Conservation (phyloP, 2,113 vertebrate species). For the Fulica atra region DNA sequence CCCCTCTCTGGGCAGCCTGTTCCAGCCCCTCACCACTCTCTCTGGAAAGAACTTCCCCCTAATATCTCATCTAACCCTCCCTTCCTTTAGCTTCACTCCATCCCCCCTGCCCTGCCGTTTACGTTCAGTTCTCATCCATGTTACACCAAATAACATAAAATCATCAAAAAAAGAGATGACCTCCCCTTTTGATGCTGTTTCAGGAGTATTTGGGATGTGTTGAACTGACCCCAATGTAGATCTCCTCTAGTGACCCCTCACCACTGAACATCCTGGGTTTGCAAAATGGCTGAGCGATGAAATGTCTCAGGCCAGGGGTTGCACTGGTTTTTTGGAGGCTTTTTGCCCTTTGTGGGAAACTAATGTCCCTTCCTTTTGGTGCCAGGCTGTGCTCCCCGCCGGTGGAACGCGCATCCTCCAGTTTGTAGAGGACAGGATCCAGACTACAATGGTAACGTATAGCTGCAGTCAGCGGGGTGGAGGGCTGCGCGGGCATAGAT, state of each 20-base stretch:
- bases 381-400: conserved; percentile 60
- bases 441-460: conserved; percentile 82
- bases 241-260: neutral
- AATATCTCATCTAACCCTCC: too few relatives aligned
- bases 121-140: neutral
- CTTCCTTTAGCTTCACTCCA: too few relatives aligned
- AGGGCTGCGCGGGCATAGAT: neutral
- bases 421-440: conserved; percentile 80
- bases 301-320: neutral
- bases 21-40: too few relatives aligned
- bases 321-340: neutral
- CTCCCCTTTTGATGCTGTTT: neutral
- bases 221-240: neutral
- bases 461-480: neutral
- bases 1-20: too few relatives aligned
- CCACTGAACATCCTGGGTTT: neutral
- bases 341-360: neutral
- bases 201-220: neutral
- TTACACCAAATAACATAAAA: neutral
- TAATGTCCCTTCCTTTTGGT: neutral
- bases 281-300: neutral
- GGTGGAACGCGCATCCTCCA: conserved; percentile 71
- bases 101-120: neutral
- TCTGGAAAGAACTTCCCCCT: too few relatives aligned
- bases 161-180: neutral